phyloP scores from a whole-genome alignment of 2,113 vertebrate species.

The Paraplagusia blochii region DNA sequence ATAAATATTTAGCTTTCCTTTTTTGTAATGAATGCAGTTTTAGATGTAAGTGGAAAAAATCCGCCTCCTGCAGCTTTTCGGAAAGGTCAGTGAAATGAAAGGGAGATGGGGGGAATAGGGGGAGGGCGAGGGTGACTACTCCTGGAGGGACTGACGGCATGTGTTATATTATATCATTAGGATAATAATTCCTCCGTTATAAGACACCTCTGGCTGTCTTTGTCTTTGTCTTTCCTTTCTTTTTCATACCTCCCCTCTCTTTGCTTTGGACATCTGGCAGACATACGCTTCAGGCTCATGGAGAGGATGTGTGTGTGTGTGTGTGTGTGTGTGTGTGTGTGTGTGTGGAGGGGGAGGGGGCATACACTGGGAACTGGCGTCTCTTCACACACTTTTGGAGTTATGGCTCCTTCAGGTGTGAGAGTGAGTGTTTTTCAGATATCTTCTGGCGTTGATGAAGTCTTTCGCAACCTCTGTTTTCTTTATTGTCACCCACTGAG shows the following conservation, averaged over 20 bases:
- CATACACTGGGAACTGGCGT: constrained; percentile 25
- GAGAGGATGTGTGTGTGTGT: constrained; percentile 34
- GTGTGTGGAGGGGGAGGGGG: constrained; percentile 44
- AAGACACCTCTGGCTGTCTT: constrained; percentile 67
- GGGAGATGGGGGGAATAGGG: constrained; percentile 26
- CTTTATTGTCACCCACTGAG: constrained; percentile 11
- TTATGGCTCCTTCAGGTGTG: constrained; percentile 57
- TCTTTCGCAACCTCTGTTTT: constrained; percentile 6
- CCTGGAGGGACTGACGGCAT: constrained; percentile 57
- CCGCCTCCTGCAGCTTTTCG: constrained; percentile 15
- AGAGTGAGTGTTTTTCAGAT: constrained; percentile 9
- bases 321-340: constrained; percentile 15
- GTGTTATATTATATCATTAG: constrained; percentile 67
- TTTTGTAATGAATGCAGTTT: constrained; percentile 1
- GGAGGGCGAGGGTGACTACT: constrained; percentile 35
- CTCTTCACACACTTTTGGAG: constrained; percentile 34
- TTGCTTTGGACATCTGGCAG: constrained; percentile 71
- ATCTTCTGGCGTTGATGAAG: constrained; percentile 21
- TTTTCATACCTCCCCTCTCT: constrained; percentile 55
- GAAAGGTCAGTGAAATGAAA: constrained; percentile 40
- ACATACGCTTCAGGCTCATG: constrained; percentile 61
- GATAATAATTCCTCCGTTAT: constrained; percentile 70
- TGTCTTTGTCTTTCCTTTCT: not conserved
- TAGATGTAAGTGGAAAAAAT: constrained; percentile 14
- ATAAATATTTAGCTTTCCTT: not conserved